Percentiles rank a stretch among this genome's conserved stretches.
Evolutionary conservation across 2,113 vertebrate genomes (phyloP).

Genomic region (Zootoca vivipara): DNA sequence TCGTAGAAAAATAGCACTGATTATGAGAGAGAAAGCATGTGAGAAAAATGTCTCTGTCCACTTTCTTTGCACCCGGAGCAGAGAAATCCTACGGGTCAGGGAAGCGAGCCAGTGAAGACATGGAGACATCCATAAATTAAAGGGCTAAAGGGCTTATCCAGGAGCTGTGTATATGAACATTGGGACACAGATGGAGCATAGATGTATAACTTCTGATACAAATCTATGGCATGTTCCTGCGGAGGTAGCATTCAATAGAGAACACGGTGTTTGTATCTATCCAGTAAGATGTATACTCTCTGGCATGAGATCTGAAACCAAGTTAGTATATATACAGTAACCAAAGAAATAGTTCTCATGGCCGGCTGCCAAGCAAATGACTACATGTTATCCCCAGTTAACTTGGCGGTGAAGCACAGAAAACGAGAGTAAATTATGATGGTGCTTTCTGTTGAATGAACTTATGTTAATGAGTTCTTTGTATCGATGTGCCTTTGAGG

Average conservation of each 20-base stretch:
- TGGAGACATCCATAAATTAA: too few species aligned
- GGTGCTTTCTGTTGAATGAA: slow-evolving; percentile 8
- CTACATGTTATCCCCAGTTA: slow-evolving; percentile 52
- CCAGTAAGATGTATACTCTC: slow-evolving; percentile 67
- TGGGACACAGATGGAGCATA: background rate
- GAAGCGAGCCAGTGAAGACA: too few species aligned
- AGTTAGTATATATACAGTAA: slow-evolving; percentile 40
- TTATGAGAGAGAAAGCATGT: too few species aligned
- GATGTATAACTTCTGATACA: background rate
- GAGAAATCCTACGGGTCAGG: too few species aligned
- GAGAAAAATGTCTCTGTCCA: too few species aligned
- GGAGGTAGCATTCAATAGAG: slow-evolving; percentile 40
- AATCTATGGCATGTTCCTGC: slow-evolving; percentile 46
- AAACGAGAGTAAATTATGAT: slow-evolving; percentile 12
- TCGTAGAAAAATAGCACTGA: too few species aligned
- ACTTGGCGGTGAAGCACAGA: slow-evolving; percentile 51
- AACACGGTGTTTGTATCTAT: slow-evolving; percentile 29
- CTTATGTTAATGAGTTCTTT: background rate
- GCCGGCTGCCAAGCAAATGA: slow-evolving; percentile 42
- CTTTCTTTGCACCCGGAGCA: too few species aligned
- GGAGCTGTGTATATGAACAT: background rate
- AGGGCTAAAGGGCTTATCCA: background rate
- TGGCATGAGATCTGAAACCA: slow-evolving; percentile 69
- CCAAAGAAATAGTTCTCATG: slow-evolving; percentile 52
- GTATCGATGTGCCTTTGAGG: background rate